These are phyloP conservation scores for Alviniconcha strummeri DNA, from an alignment of 2,888 invertebrate genomes.

Conservation along the genomic window DNA sequence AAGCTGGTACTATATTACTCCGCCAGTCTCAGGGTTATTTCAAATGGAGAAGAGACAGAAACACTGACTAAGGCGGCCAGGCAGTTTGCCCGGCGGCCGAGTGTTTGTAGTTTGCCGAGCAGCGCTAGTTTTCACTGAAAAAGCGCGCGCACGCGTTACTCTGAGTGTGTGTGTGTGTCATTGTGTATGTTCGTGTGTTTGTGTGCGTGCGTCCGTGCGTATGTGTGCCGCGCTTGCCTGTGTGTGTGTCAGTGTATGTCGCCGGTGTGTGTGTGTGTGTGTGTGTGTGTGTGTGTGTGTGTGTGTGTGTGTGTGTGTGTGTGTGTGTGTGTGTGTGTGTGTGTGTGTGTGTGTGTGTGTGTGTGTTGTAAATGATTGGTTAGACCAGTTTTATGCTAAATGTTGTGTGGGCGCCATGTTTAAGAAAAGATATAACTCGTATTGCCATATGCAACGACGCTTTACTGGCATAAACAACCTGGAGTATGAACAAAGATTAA, in stretches of 20 bases:
- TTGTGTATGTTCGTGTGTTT: neutral
- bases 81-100: no score
- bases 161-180: no score
- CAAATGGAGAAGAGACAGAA: no score
- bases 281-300: neutral
- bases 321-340: conserved; percentile 14
- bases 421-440: neutral
- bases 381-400: neutral
- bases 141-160: no score
- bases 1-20: no score
- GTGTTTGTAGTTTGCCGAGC: no score
- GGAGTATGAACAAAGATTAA: no score
- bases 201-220: neutral
- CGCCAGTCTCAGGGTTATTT: no score
- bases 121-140: no score
- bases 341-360: neutral
- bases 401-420: neutral
- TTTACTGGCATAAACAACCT: no score
- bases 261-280: no score
- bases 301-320: conserved; percentile 10
- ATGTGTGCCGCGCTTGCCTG: neutral
- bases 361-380: neutral
- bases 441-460: neutral
- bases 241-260: neutral
- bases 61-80: no score